phyloP scores from a whole-genome alignment of 2,888 invertebrate genomes.

The Pediacus dermestoides region DNA sequence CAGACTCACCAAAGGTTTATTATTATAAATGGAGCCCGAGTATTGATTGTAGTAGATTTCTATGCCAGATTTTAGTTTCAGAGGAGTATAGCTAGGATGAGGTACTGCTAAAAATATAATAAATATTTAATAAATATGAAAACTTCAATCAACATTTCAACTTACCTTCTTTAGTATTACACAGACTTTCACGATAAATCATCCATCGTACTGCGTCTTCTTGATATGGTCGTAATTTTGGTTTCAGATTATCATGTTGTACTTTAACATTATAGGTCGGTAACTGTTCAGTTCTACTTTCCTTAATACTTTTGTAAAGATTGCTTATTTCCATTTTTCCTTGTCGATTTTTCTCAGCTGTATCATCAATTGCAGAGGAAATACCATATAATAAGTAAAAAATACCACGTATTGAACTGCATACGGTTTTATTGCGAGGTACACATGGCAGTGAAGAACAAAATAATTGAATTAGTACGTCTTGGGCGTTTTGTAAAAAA shows the following conservation, averaged over 20 bases:
- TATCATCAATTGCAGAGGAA: too few species aligned
- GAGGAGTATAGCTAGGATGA: conserved; percentile 39
- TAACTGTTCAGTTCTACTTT: conserved; percentile 7
- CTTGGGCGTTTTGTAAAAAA: conserved; percentile 29
- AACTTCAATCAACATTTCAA: neutral
- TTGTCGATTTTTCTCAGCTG: conserved; percentile 1
- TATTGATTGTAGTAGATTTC: conserved; percentile 48
- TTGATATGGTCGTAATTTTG: conserved; percentile 63
- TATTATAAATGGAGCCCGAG: conserved; percentile 47
- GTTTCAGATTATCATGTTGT: conserved; percentile 51
- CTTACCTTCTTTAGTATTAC: conserved; percentile 27
- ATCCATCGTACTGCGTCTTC: conserved; percentile 66
- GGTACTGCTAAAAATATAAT: conserved; percentile 27
- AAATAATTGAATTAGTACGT: conserved; percentile 31
- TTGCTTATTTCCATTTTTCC: conserved; percentile 8
- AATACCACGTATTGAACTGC: too few species aligned
- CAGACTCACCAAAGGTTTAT: conserved; percentile 41
- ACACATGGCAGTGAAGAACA: too few species aligned
- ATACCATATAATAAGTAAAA: too few species aligned
- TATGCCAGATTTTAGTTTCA: conserved; percentile 36
- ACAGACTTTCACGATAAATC: conserved; percentile 55
- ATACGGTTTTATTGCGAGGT: too few species aligned
- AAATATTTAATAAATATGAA: neutral
- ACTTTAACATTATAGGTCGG: too few species aligned
- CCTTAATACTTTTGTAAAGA: conserved; percentile 7